Evolutionary conservation across 2,888 invertebrate genomes (phyloP).

Genomic region (Xestobium rufovillosum): DNA sequence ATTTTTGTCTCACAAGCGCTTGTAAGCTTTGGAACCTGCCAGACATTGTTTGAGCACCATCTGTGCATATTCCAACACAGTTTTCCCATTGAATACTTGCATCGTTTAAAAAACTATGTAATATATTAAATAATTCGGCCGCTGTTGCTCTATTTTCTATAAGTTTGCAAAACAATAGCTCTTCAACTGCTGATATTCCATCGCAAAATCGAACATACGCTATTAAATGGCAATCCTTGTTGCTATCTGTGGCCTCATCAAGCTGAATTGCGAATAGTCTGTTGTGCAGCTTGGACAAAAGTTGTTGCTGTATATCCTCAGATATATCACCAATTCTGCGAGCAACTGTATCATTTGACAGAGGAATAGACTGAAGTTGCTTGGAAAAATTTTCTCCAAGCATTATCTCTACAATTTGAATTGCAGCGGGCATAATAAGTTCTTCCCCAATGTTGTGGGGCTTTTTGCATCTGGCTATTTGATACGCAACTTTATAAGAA

Average conservation of each 20-base stretch:
- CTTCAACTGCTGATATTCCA: constrained; percentile 16
- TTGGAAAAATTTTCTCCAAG: constrained; percentile 5
- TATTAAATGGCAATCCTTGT: constrained; percentile 19
- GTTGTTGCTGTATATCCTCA: constrained; percentile 19
- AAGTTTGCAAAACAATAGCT: constrained; percentile 21
- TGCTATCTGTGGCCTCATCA: constrained; percentile 18
- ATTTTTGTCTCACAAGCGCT: constrained; percentile 16
- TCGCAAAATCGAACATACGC: constrained; percentile 17
- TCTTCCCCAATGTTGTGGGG: constrained; percentile 17
- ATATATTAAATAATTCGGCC: constrained; percentile 17
- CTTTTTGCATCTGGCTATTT: constrained; percentile 18
- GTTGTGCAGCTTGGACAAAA: constrained; percentile 14
- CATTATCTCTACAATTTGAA: constrained; percentile 4
- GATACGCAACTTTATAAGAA: constrained; percentile 16
- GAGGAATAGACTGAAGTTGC: constrained; percentile 4
- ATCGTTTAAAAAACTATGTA: constrained; percentile 5
- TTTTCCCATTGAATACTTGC: constrained; percentile 15
- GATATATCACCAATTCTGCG: constrained; percentile 18
- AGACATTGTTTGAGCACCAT: constrained; percentile 14
- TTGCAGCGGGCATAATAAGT: constrained; percentile 7
- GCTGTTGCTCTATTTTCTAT: constrained; percentile 15
- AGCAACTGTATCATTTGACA: constrained; percentile 16
- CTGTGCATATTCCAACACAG: constrained; percentile 8
- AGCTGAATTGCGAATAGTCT: constrained; percentile 16
- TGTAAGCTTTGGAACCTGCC: constrained; percentile 16